Conservation (phyloP, 2,797 vertebrate species). For the Thripadectes ignobilis region DNA sequence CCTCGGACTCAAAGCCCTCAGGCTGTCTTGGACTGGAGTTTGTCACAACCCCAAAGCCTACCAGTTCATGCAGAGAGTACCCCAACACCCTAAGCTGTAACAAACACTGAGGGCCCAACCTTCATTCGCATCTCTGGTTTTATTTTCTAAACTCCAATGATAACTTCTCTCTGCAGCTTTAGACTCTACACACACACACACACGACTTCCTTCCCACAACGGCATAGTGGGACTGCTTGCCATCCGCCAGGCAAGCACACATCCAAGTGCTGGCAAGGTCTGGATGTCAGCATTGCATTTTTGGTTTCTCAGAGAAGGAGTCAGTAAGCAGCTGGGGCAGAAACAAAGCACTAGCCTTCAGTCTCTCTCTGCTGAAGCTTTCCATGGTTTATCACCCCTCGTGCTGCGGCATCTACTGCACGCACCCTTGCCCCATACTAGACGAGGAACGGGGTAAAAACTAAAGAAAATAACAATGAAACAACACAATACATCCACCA, state of each 20-base stretch:
- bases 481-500: not conserved
- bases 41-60: not conserved
- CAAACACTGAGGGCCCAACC: not conserved
- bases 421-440: not conserved
- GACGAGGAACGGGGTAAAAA: not conserved
- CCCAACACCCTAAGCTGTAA: fast-evolving
- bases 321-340: not conserved
- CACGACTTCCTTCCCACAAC: not conserved
- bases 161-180: not conserved
- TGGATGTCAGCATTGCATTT: not conserved
- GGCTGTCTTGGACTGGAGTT: not conserved
- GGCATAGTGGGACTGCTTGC: not conserved
- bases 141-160: not conserved
- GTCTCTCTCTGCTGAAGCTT: not conserved
- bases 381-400: not conserved
- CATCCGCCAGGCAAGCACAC: not conserved
- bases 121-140: not conserved
- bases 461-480: not conserved
- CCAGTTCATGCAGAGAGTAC: fast-evolving
- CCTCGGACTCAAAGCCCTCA: not conserved
- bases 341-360: constrained; percentile 26
- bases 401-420: not conserved
- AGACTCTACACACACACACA: fast-evolving
- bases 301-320: not conserved
- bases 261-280: not conserved